Percentiles rank a stretch among this genome's conserved stretches.
phyloP scores from a whole-genome alignment of 2,888 invertebrate genomes.

The Ypsolopha sequella region DNA sequence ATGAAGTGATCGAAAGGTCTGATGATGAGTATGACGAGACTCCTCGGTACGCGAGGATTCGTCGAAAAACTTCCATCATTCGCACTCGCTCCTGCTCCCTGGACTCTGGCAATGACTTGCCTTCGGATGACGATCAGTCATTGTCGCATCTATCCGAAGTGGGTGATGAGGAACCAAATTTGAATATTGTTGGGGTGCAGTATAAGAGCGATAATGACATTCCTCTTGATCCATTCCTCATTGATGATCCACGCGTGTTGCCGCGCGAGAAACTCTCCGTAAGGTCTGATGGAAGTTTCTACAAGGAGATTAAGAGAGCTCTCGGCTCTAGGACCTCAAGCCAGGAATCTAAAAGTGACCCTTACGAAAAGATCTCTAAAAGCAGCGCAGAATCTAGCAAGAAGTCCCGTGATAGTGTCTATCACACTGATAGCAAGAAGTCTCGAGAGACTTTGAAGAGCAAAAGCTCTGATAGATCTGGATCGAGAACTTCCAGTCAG shows the following conservation, averaged over 20 bases:
- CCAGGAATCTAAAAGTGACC: constrained; percentile 78
- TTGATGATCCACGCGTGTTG: constrained; percentile 81
- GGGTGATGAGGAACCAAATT: constrained; percentile 65
- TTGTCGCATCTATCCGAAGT: constrained; percentile 66
- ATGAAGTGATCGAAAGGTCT: constrained; percentile 85
- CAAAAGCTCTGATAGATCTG: constrained; percentile 72
- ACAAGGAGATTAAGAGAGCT: constrained; percentile 75
- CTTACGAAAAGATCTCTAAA: constrained; percentile 75
- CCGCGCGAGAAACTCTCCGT: constrained; percentile 79
- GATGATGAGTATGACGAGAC: constrained; percentile 71
- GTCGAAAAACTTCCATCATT: constrained; percentile 38
- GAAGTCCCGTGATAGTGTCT: constrained; percentile 74
- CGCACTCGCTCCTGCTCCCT: constrained; percentile 78
- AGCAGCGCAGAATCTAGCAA: constrained; percentile 75
- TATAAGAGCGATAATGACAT: constrained; percentile 78
- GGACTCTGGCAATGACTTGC: constrained; percentile 82
- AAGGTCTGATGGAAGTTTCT: constrained; percentile 80
- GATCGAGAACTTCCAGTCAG: constrained; percentile 76
- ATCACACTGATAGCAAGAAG: constrained; percentile 76
- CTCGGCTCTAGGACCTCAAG: constrained; percentile 77
- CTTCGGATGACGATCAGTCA: constrained; percentile 79
- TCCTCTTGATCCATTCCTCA: constrained; percentile 81
- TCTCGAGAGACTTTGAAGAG: constrained; percentile 74
- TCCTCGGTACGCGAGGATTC: constrained; percentile 34
- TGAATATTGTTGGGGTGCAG: constrained; percentile 71